These are phyloP conservation scores for Mimumesa dahlbomi DNA, from an alignment of 2,888 invertebrate genomes.

Conservation along the genomic window DNA sequence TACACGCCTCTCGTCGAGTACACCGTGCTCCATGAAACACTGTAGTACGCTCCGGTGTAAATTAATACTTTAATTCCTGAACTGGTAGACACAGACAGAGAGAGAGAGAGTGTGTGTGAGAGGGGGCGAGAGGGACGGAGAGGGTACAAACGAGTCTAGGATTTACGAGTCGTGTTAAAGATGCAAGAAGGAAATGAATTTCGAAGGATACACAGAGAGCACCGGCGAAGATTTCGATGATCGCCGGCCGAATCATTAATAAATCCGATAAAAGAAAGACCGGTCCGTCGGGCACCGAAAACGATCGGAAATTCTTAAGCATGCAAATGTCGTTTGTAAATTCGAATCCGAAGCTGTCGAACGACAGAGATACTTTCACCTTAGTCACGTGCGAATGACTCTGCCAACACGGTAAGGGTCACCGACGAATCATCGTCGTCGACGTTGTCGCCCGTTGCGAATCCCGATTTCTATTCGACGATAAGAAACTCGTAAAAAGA, in stretches of 20 bases:
- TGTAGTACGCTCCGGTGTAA: too few species aligned
- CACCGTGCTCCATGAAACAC: too few species aligned
- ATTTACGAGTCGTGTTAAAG: too few species aligned
- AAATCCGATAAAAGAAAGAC: conserved; percentile 11
- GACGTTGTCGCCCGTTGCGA: background rate
- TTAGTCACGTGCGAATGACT: conserved; percentile 45
- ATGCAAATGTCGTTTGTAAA: conserved; percentile 34
- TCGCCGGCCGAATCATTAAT: conserved; percentile 12
- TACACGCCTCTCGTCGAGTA: too few species aligned
- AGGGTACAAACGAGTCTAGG: too few species aligned
- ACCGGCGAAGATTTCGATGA: background rate
- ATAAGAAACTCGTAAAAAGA: too few species aligned
- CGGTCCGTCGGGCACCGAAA: conserved; percentile 11
- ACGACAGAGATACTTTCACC: conserved; percentile 62
- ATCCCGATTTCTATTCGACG: too few species aligned
- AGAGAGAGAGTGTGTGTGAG: too few species aligned
- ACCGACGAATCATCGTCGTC: conserved; percentile 31
- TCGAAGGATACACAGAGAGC: background rate
- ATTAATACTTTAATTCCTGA: too few species aligned
- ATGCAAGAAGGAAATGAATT: too few species aligned
- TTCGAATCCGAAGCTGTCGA: conserved; percentile 23
- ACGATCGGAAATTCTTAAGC: conserved; percentile 12
- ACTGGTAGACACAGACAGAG: too few species aligned
- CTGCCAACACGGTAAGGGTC: conserved; percentile 29
- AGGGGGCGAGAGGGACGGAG: too few species aligned